These are phyloP conservation scores for Siderastrea siderea DNA, from an alignment of 92 coral and sea anemone genomes.

Conservation along the genomic window DNA sequence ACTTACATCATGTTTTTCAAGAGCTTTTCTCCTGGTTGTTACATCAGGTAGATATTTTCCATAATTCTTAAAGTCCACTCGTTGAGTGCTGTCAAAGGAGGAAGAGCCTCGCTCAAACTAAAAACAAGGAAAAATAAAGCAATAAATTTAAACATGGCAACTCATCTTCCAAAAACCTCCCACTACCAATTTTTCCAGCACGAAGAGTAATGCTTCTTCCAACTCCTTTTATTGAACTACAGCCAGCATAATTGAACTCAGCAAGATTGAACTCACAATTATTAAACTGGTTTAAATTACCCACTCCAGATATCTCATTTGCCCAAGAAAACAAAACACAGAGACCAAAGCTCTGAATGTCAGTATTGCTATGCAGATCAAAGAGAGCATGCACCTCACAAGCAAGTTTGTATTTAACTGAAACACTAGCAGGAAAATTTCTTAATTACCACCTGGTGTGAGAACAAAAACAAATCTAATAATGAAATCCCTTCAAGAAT, in stretches of 20 bases:
- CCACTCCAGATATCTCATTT: too few relatives aligned
- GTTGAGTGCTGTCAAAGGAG: constrained; percentile 86
- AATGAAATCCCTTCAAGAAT: not conserved
- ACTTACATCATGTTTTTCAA: constrained; percentile 90
- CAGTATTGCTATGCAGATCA: too few relatives aligned
- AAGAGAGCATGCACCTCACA: too few relatives aligned
- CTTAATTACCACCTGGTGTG: not conserved
- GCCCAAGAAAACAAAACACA: too few relatives aligned
- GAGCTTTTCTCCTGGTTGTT: constrained; percentile 86
- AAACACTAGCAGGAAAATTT: not conserved
- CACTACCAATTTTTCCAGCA: too few relatives aligned
- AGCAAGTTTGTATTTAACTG: not conserved
- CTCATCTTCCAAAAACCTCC: too few relatives aligned
- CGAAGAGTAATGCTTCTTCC: too few relatives aligned
- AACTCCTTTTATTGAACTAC: too few relatives aligned
- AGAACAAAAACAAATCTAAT: not conserved
- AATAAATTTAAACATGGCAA: not conserved
- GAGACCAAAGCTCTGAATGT: too few relatives aligned
- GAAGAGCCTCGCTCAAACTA: constrained; percentile 90
- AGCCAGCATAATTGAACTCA: too few relatives aligned
- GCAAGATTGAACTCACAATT: too few relatives aligned
- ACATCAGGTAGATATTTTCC: constrained; percentile 92
- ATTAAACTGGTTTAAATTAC: too few relatives aligned
- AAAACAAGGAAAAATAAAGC: not conserved
- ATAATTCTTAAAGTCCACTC: constrained; percentile 96